phyloP scores from a whole-genome alignment of 2,113 vertebrate genomes.

The Urocolius indicus region DNA sequence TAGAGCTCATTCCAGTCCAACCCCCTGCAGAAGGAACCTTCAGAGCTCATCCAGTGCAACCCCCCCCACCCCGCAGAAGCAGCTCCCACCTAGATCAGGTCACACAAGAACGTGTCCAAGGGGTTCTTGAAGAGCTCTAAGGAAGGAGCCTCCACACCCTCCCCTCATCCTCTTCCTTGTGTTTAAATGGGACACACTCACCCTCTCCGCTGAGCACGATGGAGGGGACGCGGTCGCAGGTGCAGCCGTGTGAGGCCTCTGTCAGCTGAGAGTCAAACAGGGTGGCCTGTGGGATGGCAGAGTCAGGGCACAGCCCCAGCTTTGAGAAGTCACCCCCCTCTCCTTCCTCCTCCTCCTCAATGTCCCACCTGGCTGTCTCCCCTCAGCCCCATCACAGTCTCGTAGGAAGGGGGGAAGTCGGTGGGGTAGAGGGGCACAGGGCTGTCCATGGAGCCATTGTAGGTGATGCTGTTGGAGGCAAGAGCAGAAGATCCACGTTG shows the following conservation, averaged over 20 bases:
- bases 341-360: rapidly evolving
- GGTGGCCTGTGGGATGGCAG: constrained; percentile 79
- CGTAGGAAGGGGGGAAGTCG: constrained; percentile 94
- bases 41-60: too few relatives aligned
- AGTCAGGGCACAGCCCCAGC: background rate
- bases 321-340: background rate
- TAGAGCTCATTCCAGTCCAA: too few relatives aligned
- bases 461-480: constrained; percentile 85
- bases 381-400: constrained; percentile 92
- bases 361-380: constrained; percentile 88
- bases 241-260: constrained; percentile 78
- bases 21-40: too few relatives aligned
- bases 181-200: background rate
- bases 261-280: constrained; percentile 87
- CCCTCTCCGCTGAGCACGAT: constrained; percentile 89
- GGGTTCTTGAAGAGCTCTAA: too few relatives aligned
- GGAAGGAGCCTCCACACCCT: too few relatives aligned
- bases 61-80: too few relatives aligned
- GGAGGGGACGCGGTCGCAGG: constrained; percentile 88
- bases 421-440: constrained; percentile 93
- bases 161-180: too few relatives aligned
- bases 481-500: background rate
- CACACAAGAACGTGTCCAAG: too few relatives aligned
- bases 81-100: too few relatives aligned
- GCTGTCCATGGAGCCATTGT: constrained; percentile 98